Evolutionary conservation across 2,797 vertebrate species (phyloP).

Genomic region (Neosalanx taihuensis): DNA sequence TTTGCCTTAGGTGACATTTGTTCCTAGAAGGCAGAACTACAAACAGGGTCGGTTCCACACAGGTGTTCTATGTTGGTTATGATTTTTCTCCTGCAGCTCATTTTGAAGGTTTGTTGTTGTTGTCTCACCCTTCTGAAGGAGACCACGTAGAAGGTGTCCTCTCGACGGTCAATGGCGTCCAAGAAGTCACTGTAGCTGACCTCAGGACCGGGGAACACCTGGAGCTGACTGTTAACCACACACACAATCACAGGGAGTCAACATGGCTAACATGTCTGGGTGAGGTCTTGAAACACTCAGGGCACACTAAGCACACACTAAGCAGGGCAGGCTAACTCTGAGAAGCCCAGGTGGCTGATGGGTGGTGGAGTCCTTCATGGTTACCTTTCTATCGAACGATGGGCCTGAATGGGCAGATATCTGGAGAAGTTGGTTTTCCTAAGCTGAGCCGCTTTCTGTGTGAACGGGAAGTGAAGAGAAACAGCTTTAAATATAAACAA

Average conservation of each 20-base stretch:
- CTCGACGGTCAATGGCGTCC: conserved; percentile 86
- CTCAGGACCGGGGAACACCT: conserved; percentile 82
- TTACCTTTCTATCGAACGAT: conserved; percentile 78
- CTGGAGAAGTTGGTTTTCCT: conserved; percentile 79
- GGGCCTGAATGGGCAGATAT: conserved; percentile 77
- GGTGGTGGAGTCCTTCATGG: conserved; percentile 13
- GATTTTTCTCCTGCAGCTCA: no score
- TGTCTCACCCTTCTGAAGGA: conserved; percentile 85
- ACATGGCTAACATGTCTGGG: no score
- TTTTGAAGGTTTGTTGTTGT: not conserved
- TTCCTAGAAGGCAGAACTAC: no score
- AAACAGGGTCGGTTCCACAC: not conserved
- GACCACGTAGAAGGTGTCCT: conserved; percentile 91
- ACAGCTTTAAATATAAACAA: not conserved
- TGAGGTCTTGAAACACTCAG: not conserved
- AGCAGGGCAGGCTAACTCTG: no score
- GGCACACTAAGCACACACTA: no score
- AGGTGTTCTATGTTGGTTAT: not conserved
- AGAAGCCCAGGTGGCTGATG: not conserved
- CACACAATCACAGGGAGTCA: not conserved
- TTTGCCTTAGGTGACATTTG: no score
- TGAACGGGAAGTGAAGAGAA: conserved; percentile 17
- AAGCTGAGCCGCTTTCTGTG: conserved; percentile 80
- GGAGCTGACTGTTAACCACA: conserved; percentile 74
- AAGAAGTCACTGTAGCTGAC: conserved; percentile 84